These are phyloP conservation scores for Chouioia cunea DNA, from an alignment of 2,888 invertebrate genomes.

Conservation along the genomic window DNA sequence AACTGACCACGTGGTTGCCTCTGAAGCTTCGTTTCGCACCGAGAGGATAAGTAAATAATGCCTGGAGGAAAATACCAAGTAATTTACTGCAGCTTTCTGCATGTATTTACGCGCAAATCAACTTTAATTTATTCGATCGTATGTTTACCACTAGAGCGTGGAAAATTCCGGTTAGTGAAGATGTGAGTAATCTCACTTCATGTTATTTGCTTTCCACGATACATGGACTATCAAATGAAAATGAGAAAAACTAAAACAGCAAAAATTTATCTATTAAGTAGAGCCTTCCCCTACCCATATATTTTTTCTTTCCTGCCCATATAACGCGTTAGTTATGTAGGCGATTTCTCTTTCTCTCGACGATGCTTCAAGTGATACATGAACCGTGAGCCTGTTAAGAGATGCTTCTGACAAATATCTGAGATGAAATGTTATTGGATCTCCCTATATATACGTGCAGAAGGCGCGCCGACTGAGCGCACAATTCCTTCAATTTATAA, in stretches of 20 bases:
- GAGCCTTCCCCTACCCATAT: no score
- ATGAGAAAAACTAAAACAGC: no score
- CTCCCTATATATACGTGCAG: neutral
- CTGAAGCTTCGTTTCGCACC: no score
- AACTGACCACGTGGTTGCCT: neutral
- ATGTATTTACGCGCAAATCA: neutral
- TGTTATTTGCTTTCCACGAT: constrained; percentile 13
- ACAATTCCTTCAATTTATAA: constrained; percentile 38
- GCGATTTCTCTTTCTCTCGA: neutral
- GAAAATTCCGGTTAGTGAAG: constrained; percentile 11
- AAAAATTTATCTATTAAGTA: no score
- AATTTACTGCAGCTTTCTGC: no score
- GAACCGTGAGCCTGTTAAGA: constrained; percentile 37
- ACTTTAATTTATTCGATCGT: constrained; percentile 18
- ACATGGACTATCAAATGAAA: no score
- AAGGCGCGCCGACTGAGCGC: constrained; percentile 7
- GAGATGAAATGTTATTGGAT: constrained; percentile 38
- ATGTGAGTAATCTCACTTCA: neutral
- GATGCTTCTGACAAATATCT: constrained; percentile 35
- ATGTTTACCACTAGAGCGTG: neutral
- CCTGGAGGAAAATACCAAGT: no score
- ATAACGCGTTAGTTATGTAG: neutral
- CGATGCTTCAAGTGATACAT: constrained; percentile 37
- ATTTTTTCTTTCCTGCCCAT: constrained; percentile 1
- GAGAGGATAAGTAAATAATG: no score